Base-by-base conservation (phyloP, 2,113 vertebrate genomes). In the Phoxinus phoxinus region DNA sequence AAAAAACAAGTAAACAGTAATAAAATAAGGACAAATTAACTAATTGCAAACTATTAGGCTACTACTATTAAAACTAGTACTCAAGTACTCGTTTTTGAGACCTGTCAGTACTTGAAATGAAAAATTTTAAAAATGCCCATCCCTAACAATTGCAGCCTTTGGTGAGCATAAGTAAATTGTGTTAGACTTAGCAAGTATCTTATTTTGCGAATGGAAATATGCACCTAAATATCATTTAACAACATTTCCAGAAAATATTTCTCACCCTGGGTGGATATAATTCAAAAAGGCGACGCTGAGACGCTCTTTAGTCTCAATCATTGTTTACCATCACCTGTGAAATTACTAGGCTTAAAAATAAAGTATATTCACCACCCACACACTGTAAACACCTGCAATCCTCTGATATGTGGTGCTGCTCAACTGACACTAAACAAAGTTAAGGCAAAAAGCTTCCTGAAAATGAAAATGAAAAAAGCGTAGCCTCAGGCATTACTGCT, bases 401-500 rank as follows among this genome's bases (percentile, higher is more conserved):
- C 7, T 83, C 48, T 72, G 21, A 72, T 19, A 83, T 4, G 30
- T 10, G 51, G 32, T 37, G 12, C 48, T 41, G 13, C 51, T 51
- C 35, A 75, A 56, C 32, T 30, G 21, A 75, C 48, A 71, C 12
- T 59, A 48, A 88, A 83, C 48, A 81, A 30, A 85, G 9, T 32
- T 65, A 76, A 76, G 76, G 53, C 69, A 72, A 80, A 37, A 74
- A 80, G 35, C 32, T 35, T 3, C 10, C 27, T 67, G n/a, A 72
- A 79, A 83, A 83, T 69, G 46, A 83, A 53, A 84, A 73, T 27
- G 44, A 48, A 72, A 75, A 71, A 51, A 75, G 19, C 15, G 58
- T 44, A 74, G 78, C 71, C 48, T n/a, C 59, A 44, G 79, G 85
- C 59, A 59, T 78, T 48, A 63, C 85, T 61, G 13, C 23, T 71